Base-by-base conservation (phyloP, 2,113 vertebrate genomes). In the Merops nubicus region DNA sequence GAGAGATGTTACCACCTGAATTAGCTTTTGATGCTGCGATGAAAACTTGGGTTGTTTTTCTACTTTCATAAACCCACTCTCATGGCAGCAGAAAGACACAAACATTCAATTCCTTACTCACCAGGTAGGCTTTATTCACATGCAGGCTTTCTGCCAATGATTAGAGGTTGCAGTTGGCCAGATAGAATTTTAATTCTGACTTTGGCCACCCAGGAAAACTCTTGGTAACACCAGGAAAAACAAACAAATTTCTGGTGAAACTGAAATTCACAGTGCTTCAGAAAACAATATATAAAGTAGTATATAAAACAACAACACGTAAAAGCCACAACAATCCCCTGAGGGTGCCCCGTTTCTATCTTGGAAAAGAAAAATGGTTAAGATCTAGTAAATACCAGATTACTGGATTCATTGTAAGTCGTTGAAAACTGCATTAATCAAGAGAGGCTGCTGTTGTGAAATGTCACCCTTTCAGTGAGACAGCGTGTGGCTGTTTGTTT, bases 361-460 rank as follows among this genome's bases (percentile, higher is more conserved):
- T 74, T 78, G 40, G 64, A 60, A 73, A 64, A 80, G 64, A 77
- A 72, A 88, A 83, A 86, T 54, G 12, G 22, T 80, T 73, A 51
- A 69, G 20, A 69, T 84, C 36, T 59, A 36, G 57, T 63, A 93
- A 95, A 89, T 48, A 72, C 5, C 69, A 67, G 59, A 83, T 94
- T 85, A 88, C 29, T 86, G 11, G 19, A 84, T 83, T 68, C 74
- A 64, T 64, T 92, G 57, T 51, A 64, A 69, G 76, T 31, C 45
- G 73, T 9, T 79, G 85, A 78, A 93, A 94, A 80, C 40, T 8
- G 25, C 48, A 73, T 93, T 94, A 91, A 78, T 88, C 87, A 70
- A 43, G 84, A 56, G 15, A 76, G 88, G 72, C 88, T 40, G 59
- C 59, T 82, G 57, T 91, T 88, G 76, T 76, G 90, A 92, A 97